A percentile compares a stretch with the other conserved stretches of the same genome.
Conservation (phyloP, 2,113 vertebrate genomes). For the Holacanthus passer region DNA sequence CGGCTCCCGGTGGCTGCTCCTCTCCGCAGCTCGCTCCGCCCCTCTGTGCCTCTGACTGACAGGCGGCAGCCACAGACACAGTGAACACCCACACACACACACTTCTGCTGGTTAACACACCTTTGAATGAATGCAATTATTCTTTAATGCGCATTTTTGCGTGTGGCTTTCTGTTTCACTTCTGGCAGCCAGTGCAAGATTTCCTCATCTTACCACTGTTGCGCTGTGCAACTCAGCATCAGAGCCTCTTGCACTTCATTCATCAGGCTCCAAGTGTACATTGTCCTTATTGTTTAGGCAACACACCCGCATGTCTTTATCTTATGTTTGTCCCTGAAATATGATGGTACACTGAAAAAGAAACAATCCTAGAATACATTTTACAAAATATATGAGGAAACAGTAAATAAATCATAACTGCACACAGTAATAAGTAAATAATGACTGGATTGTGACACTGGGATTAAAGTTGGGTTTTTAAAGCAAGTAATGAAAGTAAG, state of each 20-base stretch:
- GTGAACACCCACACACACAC: neutral
- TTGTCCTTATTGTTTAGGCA: constrained; percentile 21
- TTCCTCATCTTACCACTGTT: no score
- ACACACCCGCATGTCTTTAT: constrained; percentile 7
- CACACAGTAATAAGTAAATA: neutral
- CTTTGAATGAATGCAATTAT: no score
- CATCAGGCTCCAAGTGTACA: neutral
- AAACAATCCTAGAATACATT: neutral
- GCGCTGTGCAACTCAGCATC: neutral
- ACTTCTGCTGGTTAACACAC: no score
- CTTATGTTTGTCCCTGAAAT: neutral
- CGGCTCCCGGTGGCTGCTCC: neutral
- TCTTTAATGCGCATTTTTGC: no score
- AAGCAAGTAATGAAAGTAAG: neutral
- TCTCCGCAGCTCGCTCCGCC: constrained; percentile 46
- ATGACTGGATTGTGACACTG: neutral
- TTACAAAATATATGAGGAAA: no score
- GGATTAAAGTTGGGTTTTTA: neutral
- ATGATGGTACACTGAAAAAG: neutral
- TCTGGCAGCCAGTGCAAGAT: neutral
- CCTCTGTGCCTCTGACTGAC: neutral
- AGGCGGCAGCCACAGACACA: neutral
- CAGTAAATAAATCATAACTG: neutral
- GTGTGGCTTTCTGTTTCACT: neutral
- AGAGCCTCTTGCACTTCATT: neutral